Conservation (phyloP, 2,113 vertebrate species). For the Gambusia holbrooki region DNA sequence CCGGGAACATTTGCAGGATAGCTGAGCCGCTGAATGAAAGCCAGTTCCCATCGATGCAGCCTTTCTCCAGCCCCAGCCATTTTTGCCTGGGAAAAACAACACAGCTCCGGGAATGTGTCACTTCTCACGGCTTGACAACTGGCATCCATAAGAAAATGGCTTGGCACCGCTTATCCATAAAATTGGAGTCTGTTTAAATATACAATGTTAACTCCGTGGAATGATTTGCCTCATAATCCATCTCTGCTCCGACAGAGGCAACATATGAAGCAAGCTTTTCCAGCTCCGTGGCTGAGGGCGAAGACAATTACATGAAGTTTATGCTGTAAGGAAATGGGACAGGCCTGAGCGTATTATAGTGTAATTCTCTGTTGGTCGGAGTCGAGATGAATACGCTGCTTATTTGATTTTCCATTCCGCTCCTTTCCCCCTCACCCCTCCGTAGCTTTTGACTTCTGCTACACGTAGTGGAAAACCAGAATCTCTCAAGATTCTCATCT, state of each 20-base stretch:
- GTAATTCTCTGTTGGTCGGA: constrained; percentile 47
- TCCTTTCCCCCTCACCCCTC: constrained; percentile 16
- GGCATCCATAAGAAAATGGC: constrained; percentile 68
- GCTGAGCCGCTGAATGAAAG: constrained; percentile 54
- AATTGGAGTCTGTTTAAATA: constrained; percentile 72
- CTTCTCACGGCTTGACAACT: constrained; percentile 64
- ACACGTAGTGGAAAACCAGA: constrained; percentile 34
- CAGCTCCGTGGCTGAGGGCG: constrained; percentile 55
- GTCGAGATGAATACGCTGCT: constrained; percentile 32
- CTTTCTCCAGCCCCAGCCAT: constrained; percentile 56
- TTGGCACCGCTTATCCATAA: constrained; percentile 70
- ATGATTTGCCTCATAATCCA: constrained; percentile 71
- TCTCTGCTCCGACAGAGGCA: constrained; percentile 58
- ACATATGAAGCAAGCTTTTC: constrained; percentile 70
- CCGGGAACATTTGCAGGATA: constrained; percentile 35
- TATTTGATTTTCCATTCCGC: constrained; percentile 58
- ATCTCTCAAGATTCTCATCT: constrained; percentile 47
- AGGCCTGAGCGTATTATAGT: constrained; percentile 19
- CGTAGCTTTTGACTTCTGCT: constrained; percentile 34
- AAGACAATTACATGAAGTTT: constrained; percentile 69
- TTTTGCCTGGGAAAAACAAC: constrained; percentile 66
- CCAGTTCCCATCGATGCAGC: constrained; percentile 50
- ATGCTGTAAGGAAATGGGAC: constrained; percentile 51
- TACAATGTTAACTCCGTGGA: constrained; percentile 62
- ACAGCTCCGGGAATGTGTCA: constrained; percentile 64